phyloP scores from a whole-genome alignment of 2,797 vertebrate species.

The Sorex maritimensis region DNA sequence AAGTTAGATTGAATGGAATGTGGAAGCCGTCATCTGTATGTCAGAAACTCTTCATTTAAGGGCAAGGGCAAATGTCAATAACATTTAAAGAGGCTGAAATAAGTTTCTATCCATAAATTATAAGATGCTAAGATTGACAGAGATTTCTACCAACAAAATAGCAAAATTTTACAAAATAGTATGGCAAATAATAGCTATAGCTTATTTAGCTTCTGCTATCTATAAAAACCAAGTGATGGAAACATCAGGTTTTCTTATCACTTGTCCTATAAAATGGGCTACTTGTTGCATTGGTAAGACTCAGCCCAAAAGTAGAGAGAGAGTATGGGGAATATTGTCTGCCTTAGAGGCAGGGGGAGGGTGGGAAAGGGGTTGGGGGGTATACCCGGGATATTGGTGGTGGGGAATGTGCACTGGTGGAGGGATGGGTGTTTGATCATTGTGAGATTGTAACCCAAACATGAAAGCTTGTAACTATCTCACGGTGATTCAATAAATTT shows the following conservation, averaged over 20 bases:
- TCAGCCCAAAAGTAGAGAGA: not conserved
- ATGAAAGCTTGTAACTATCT: too few species aligned
- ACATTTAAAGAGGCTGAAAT: not conserved
- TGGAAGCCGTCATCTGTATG: not conserved
- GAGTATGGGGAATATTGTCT: too few species aligned
- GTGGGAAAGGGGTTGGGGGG: too few species aligned
- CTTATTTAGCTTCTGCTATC: not conserved
- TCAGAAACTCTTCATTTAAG: constrained; percentile 7
- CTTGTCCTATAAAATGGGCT: not conserved
- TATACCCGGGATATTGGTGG: too few species aligned
- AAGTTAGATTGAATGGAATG: too few species aligned
- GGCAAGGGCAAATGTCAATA: not conserved
- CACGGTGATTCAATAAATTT: too few species aligned
- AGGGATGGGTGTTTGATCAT: too few species aligned
- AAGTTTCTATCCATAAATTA: too few species aligned
- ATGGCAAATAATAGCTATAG: not conserved
- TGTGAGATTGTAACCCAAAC: too few species aligned
- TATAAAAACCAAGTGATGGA: not conserved
- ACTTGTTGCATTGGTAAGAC: not conserved
- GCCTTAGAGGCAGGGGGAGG: too few species aligned
- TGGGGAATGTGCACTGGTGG: too few species aligned
- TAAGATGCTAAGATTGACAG: too few species aligned
- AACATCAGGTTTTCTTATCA: not conserved
- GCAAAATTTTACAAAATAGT: constrained; percentile 14
- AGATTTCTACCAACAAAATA: not conserved